These are phyloP conservation scores for Zosterops borbonicus DNA, from an alignment of 2,113 vertebrate species.

Conservation along the genomic window DNA sequence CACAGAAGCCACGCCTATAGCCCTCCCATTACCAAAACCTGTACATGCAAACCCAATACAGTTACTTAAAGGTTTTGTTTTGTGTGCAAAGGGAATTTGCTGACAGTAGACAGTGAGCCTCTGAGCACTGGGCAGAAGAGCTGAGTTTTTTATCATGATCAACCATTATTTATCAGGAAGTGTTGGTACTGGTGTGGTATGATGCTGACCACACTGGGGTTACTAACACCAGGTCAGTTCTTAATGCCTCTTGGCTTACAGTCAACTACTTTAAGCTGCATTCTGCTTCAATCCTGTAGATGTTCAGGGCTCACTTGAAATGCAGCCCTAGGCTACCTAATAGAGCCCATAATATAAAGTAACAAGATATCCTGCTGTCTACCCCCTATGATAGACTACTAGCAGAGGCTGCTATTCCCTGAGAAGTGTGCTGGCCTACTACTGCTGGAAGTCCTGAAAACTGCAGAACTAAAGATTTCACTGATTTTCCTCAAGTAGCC, in stretches of 20 bases:
- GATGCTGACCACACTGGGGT: not conserved
- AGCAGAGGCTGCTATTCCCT: not conserved
- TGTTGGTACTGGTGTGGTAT: not conserved
- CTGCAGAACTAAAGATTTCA: not conserved
- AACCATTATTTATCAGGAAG: not conserved
- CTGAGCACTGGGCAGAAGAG: not conserved
- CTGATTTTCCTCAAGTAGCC: not conserved
- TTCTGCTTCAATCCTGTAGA: not conserved
- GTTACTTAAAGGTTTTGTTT: not conserved
- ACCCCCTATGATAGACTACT: not conserved
- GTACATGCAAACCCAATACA: not conserved
- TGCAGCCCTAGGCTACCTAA: not conserved
- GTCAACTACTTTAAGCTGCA: not conserved
- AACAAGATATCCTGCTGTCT: not conserved
- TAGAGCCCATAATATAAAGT: not conserved
- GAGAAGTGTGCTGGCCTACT: not conserved
- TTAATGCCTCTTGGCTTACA: not conserved
- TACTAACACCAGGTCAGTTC: not conserved
- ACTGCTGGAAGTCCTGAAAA: not conserved
- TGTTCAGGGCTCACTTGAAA: not conserved
- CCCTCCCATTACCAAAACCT: not conserved
- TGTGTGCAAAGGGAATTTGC: not conserved
- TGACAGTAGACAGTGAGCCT: not conserved
- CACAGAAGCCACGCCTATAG: not conserved
- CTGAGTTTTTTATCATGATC: not conserved